A percentile compares a stretch with the other conserved stretches of the same genome.
These are phyloP conservation scores for Aromia moschata DNA, from an alignment of 2,888 invertebrate species.

Conservation along the genomic window DNA sequence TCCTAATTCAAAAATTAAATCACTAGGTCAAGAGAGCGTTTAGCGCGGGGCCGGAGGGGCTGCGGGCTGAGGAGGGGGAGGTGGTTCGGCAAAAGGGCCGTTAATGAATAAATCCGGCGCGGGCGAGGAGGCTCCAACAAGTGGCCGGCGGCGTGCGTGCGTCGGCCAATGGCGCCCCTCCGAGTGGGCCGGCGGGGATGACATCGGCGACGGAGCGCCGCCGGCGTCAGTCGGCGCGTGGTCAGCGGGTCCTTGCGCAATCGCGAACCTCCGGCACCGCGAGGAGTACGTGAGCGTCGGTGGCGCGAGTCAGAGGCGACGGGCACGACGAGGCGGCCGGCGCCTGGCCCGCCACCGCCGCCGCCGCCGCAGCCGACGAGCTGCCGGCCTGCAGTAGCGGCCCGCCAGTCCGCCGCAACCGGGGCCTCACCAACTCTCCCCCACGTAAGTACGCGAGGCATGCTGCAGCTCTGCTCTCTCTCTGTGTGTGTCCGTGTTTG, in stretches of 20 bases:
- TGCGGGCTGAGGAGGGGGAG: too few species aligned
- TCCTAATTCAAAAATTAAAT: slow-evolving; percentile 18
- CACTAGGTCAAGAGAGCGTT: slow-evolving; percentile 37
- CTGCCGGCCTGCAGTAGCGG: slow-evolving; percentile 55
- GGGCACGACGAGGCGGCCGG: slow-evolving; percentile 62
- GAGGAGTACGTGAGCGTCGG: slow-evolving; percentile 46
- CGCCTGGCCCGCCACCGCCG: slow-evolving; percentile 57
- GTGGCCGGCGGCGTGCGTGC: slow-evolving; percentile 55
- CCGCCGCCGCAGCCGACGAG: slow-evolving; percentile 53
- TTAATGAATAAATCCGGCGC: slow-evolving; percentile 43
- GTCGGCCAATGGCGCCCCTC: slow-evolving; percentile 53
- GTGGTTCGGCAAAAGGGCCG: slow-evolving; percentile 24
- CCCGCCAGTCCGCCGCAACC: slow-evolving; percentile 56
- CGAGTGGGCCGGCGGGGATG: slow-evolving; percentile 57
- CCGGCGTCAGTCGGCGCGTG: slow-evolving; percentile 56
- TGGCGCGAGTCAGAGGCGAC: slow-evolving; percentile 60
- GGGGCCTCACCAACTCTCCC: slow-evolving; percentile 56
- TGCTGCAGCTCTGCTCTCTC: slow-evolving; percentile 24
- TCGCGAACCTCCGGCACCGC: slow-evolving; percentile 47
- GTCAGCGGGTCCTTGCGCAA: slow-evolving; percentile 56
- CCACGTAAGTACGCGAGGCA: slow-evolving; percentile 53
- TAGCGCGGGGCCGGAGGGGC: too few species aligned
- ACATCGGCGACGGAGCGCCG: slow-evolving; percentile 53
- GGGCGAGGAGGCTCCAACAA: slow-evolving; percentile 48
- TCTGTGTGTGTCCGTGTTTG: too few species aligned